phyloP scores from a whole-genome alignment of 2,113 vertebrate genomes.

The Lophura nycthemera region DNA sequence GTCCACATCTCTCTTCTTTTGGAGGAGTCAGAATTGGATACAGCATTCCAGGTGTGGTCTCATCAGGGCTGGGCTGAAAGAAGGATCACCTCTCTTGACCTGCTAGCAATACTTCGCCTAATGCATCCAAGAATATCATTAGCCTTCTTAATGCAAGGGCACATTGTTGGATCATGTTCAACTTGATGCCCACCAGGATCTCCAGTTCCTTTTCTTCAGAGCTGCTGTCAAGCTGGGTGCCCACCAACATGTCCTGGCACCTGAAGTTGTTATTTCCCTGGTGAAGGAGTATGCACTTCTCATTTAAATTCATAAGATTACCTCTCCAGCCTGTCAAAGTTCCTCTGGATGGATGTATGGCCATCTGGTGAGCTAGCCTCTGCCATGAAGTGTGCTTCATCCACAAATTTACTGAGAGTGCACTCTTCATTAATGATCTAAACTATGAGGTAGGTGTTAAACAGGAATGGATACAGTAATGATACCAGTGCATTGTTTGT shows the following conservation, averaged over 20 bases:
- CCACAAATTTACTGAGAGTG: background rate
- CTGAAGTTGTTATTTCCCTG: background rate
- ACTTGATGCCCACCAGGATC: background rate
- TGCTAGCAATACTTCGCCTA: background rate
- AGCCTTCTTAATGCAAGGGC: background rate
- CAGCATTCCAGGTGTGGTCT: background rate
- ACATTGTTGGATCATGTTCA: background rate
- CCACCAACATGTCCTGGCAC: background rate
- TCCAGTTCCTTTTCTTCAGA: background rate
- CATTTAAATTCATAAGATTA: background rate
- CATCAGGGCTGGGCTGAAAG: background rate
- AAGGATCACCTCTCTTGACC: background rate
- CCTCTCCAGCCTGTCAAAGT: background rate
- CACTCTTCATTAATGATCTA: background rate
- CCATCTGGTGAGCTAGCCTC: background rate
- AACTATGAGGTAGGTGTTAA: background rate
- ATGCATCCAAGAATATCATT: background rate
- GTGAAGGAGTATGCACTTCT: background rate
- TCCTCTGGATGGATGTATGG: background rate
- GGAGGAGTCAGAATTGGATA: background rate
- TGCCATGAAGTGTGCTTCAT: background rate
- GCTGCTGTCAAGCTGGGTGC: background rate
- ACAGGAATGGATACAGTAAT: background rate
- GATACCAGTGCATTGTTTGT: background rate
- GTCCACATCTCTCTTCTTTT: background rate